These are phyloP conservation scores for Struthio camelus DNA, from an alignment of 2,113 vertebrate genomes.

Conservation along the genomic window DNA sequence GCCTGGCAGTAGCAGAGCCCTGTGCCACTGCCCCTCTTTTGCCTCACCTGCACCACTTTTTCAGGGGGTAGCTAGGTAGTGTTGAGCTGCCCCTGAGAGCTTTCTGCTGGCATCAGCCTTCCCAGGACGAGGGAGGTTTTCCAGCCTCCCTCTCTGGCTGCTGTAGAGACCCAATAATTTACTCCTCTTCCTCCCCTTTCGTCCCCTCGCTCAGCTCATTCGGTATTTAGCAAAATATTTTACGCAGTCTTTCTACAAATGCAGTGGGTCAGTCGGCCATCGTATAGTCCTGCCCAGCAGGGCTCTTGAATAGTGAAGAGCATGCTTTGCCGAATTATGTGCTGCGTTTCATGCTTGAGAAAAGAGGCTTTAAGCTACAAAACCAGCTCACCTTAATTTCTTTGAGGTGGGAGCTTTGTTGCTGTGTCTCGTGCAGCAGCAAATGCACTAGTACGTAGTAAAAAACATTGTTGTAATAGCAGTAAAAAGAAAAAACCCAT, in stretches of 20 bases:
- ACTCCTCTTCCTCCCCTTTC: neutral
- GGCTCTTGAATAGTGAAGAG: neutral
- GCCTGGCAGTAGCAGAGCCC: neutral
- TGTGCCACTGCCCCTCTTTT: neutral
- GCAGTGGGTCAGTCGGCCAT: neutral
- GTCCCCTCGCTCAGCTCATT: neutral
- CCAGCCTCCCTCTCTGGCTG: neutral
- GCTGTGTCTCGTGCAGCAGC: neutral
- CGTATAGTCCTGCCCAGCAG: neutral
- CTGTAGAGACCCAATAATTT: neutral
- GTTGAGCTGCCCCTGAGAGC: neutral
- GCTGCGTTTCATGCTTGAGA: neutral
- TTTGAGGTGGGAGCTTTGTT: neutral
- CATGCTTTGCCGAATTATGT: neutral
- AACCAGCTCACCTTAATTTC: neutral
- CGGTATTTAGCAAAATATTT: neutral
- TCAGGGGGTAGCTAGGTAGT: neutral
- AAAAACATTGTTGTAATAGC: neutral
- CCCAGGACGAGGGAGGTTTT: neutral
- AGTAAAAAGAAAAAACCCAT: neutral
- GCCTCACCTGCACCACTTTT: neutral
- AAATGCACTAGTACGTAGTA: neutral
- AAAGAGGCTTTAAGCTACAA: neutral
- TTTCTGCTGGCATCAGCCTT: neutral
- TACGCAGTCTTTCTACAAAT: neutral